Evolutionary conservation across 2,888 invertebrate species (phyloP).

Genomic region (Frankliniella fusca): DNA sequence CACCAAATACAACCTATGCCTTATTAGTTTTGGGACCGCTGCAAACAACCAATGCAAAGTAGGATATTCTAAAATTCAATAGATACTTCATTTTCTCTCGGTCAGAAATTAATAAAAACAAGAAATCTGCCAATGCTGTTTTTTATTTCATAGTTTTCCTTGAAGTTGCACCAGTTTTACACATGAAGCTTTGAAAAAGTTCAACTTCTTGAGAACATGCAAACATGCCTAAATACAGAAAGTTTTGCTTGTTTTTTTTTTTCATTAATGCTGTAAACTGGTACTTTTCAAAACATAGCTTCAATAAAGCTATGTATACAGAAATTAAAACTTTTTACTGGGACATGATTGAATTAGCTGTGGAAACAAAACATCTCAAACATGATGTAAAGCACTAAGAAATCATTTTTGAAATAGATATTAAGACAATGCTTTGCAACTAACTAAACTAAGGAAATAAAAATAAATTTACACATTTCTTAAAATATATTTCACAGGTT

Average conservation of each 20-base stretch:
- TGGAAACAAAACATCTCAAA: no score
- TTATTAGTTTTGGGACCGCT: slow-evolving; percentile 29
- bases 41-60: slow-evolving; percentile 16
- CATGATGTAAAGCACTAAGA: no score
- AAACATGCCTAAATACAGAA: slow-evolving; percentile 6
- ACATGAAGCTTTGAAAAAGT: slow-evolving; percentile 30
- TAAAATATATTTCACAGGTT: not conserved
- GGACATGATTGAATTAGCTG: no score
- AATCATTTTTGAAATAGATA: no score
- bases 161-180: slow-evolving; percentile 32
- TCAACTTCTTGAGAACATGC: not conserved
- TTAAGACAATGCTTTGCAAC: not conserved
- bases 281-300: no score
- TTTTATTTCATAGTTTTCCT: slow-evolving; percentile 32
- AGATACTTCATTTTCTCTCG: not conserved
- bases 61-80: slow-evolving; percentile 28
- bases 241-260: no score
- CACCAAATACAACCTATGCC: slow-evolving; percentile 32
- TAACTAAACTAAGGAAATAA: not conserved
- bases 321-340: no score
- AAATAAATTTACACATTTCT: not conserved
- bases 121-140: slow-evolving; percentile 10
- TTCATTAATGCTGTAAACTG: no score
- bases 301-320: no score
- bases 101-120: not conserved